A percentile compares a stretch with the other conserved stretches of the same genome.
Conservation (phyloP, 2,113 vertebrate species). For the Manacus vitellinus region DNA sequence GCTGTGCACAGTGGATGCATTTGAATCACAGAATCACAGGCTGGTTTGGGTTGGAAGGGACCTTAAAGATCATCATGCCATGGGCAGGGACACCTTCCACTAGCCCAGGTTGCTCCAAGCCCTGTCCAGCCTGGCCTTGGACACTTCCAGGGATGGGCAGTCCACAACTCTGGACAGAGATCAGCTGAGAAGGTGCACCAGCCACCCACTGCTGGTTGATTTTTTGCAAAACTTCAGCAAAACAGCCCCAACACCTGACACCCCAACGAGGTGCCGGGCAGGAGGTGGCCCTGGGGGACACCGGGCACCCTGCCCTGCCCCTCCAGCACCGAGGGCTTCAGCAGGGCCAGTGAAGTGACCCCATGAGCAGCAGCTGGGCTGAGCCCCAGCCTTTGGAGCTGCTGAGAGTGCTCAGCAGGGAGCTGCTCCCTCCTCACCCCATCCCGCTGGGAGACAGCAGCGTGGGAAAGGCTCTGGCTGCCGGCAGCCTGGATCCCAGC, state of each 20-base stretch:
- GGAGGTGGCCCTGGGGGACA: neutral
- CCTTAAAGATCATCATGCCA: neutral
- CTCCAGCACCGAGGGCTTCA: neutral
- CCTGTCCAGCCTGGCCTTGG: neutral
- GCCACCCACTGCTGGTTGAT: fast-evolving
- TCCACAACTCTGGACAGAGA: neutral
- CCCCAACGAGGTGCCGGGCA: neutral
- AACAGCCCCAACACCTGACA: neutral
- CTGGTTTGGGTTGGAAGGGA: neutral
- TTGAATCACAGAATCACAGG: neutral
- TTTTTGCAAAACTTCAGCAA: neutral
- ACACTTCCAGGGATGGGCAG: neutral
- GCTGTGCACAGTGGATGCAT: fast-evolving
- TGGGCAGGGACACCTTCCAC: neutral
- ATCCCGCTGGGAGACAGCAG: neutral
- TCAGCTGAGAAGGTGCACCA: neutral
- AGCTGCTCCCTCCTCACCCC: neutral
- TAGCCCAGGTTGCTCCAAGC: neutral
- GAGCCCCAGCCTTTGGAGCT: neutral
- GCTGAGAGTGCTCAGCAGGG: neutral
- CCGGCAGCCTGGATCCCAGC: neutral
- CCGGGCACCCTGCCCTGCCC: neutral
- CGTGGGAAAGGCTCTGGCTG: neutral
- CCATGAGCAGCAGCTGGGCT: neutral
- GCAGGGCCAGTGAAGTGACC: neutral